These are phyloP conservation scores for Laspeyria flexula DNA, from an alignment of 2,888 invertebrate species.

Conservation along the genomic window DNA sequence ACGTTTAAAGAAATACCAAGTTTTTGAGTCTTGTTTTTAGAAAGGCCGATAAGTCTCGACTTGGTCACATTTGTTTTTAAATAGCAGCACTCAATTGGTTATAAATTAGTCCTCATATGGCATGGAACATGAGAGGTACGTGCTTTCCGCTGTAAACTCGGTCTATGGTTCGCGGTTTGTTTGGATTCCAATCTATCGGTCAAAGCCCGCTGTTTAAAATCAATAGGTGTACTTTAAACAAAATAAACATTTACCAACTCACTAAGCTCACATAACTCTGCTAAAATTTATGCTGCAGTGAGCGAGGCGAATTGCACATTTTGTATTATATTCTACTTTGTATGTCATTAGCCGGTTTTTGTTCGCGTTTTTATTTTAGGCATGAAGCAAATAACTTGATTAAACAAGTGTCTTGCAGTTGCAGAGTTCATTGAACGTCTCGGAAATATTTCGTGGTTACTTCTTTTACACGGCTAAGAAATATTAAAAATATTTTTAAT, in stretches of 20 bases:
- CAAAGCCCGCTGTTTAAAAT: conserved; percentile 42
- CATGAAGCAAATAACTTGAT: conserved; percentile 9
- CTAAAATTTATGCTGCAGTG: conserved; percentile 10
- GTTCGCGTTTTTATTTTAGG: conserved; percentile 21
- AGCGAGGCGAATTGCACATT: conserved; percentile 15
- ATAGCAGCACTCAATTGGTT: conserved; percentile 14
- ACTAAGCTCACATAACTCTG: conserved; percentile 21
- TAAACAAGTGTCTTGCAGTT: conserved; percentile 8
- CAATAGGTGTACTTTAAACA: conserved; percentile 35
- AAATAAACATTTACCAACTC: conserved; percentile 26
- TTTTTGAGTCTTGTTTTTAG: background rate
- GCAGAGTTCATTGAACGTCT: conserved; percentile 29
- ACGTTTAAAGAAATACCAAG: background rate
- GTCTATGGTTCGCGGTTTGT: conserved; percentile 57
- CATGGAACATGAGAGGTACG: conserved; percentile 65
- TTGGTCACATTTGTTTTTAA: conserved; percentile 3
- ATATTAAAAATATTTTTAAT: too few relatives aligned
- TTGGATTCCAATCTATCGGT: conserved; percentile 58
- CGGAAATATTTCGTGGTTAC: background rate
- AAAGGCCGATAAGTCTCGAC: background rate
- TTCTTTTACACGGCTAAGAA: too few relatives aligned
- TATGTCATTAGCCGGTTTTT: conserved; percentile 21
- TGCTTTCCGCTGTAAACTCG: conserved; percentile 71
- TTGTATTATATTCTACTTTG: conserved; percentile 12
- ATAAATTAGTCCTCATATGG: conserved; percentile 40